phyloP scores from a whole-genome alignment of 2,888 invertebrate species.

The Ypsolopha scabrella region DNA sequence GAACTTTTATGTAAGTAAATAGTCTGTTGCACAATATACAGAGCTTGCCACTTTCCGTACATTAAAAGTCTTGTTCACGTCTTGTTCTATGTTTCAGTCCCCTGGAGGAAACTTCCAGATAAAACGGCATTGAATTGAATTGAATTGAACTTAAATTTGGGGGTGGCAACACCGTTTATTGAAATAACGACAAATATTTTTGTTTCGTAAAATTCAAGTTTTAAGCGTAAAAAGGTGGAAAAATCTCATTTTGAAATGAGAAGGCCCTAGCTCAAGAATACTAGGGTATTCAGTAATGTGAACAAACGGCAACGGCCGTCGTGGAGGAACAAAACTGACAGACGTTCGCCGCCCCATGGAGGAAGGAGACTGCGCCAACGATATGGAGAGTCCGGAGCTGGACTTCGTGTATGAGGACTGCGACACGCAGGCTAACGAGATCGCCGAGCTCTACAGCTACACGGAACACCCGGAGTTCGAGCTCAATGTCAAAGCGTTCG shows the following conservation, averaged over 20 bases:
- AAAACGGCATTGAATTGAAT: no score
- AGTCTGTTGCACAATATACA: no score
- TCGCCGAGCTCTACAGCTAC: constrained; percentile 98
- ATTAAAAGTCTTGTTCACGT: no score
- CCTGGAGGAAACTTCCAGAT: no score
- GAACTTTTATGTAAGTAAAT: no score
- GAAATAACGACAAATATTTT: not conserved
- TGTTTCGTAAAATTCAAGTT: not conserved
- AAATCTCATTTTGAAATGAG: not conserved
- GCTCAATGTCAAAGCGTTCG: constrained; percentile 90
- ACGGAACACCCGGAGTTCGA: constrained; percentile 96
- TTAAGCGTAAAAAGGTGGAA: not conserved
- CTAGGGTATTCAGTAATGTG: constrained; percentile 29
- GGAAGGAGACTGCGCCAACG: constrained; percentile 75
- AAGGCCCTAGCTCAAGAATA: not conserved
- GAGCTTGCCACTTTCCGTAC: no score
- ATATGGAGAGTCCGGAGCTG: constrained; percentile 82
- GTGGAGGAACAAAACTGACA: constrained; percentile 70
- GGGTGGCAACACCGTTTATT: not conserved
- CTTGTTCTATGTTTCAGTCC: no score
- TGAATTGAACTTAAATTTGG: not conserved
- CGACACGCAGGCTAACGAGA: constrained; percentile 89
- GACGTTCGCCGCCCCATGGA: constrained; percentile 76
- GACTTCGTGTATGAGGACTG: constrained; percentile 94
- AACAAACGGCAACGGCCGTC: constrained; percentile 69